Evolutionary conservation across 2,797 vertebrate species (phyloP).

Genomic region (Simalia tracyae): DNA sequence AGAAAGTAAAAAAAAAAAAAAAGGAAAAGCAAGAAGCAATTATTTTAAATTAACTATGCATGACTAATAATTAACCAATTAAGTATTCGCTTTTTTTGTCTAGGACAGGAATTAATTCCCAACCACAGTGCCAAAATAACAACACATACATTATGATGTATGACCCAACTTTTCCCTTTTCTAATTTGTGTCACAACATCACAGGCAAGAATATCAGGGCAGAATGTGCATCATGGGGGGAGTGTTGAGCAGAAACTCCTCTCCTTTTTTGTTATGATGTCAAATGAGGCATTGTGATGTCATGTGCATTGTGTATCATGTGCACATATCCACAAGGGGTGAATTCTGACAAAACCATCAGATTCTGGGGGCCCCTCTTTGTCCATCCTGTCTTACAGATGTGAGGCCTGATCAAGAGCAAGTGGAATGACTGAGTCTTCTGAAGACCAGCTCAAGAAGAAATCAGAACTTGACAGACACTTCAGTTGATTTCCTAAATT

Average conservation of each 20-base stretch:
- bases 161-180: not conserved
- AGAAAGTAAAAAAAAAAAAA: too few relatives aligned
- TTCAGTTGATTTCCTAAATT: not conserved
- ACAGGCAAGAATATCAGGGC: not conserved
- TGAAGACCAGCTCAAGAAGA: too few relatives aligned
- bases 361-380: not conserved
- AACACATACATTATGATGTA: too few relatives aligned
- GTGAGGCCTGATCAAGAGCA: not conserved
- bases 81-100: too few relatives aligned
- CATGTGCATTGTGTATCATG: not conserved
- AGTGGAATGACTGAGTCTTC: not conserved
- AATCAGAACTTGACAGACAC: not conserved
- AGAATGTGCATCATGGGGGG: not conserved
- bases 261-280: not conserved
- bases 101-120: too few relatives aligned
- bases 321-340: not conserved
- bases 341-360: not conserved
- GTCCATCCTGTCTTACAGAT: not conserved
- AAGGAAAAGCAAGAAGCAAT: too few relatives aligned
- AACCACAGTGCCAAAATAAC: too few relatives aligned
- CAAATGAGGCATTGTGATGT: not conserved
- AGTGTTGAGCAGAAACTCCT: not conserved
- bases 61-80: too few relatives aligned
- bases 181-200: not conserved
- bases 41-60: too few relatives aligned